phyloP scores from a whole-genome alignment of 2,113 vertebrate species.

The Neopipo cinnamomea region DNA sequence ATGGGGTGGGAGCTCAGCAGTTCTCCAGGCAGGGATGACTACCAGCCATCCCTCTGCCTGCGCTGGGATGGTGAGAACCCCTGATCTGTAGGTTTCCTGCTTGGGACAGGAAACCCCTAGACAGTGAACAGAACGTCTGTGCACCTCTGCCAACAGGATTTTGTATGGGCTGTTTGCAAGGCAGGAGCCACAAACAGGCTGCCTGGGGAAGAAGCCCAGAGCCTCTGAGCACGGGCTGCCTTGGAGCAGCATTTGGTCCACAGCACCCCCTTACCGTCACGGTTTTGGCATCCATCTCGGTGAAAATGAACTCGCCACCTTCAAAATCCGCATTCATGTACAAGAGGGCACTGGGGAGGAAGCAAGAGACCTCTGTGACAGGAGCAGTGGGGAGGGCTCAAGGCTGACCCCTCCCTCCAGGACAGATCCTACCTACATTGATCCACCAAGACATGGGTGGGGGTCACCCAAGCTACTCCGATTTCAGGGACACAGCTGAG shows the following conservation, averaged over 20 bases:
- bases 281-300: constrained; percentile 96
- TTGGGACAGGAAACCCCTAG: rapidly evolving
- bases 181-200: background rate
- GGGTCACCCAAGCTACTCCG: background rate
- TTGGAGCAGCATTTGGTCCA: background rate
- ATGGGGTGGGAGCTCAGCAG: constrained; percentile 40
- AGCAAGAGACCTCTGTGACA: background rate
- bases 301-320: constrained; percentile 97
- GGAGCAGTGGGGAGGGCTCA: background rate
- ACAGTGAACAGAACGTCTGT: background rate
- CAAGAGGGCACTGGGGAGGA: constrained; percentile 83
- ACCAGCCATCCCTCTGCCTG: background rate
- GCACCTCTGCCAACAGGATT: background rate
- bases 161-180: background rate
- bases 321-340: constrained; percentile 96
- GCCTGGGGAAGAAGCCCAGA: background rate
- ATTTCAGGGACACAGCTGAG: background rate
- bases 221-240: background rate
- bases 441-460: rapidly evolving
- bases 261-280: constrained; percentile 82
- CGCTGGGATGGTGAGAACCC: background rate
- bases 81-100: background rate
- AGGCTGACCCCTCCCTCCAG: background rate
- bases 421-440: background rate
- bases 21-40: background rate